Conservation (phyloP, 2,888 invertebrate species). For the Heliconius cydno region DNA sequence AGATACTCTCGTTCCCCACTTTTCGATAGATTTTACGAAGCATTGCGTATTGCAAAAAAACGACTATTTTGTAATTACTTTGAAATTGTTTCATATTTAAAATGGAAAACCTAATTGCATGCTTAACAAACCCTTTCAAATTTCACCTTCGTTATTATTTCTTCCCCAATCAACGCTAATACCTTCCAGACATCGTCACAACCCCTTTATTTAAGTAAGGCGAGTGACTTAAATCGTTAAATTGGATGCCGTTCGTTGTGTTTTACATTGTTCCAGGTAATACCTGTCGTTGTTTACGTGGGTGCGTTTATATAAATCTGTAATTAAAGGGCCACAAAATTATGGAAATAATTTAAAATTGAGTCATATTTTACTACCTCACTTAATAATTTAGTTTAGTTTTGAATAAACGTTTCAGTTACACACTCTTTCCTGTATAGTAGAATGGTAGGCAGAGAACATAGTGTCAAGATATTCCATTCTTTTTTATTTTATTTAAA, state of each 20-base stretch:
- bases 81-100: neutral
- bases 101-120: neutral
- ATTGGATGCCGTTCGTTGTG: conserved; percentile 31
- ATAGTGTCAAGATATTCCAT: too few species aligned
- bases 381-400: neutral
- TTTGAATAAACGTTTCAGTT: too few species aligned
- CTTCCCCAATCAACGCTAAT: conserved; percentile 43
- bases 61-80: neutral
- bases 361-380: neutral
- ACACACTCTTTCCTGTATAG: too few species aligned
- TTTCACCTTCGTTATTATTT: conserved; percentile 40
- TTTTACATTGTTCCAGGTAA: conserved; percentile 35
- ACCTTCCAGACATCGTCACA: conserved; percentile 39
- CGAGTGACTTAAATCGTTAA: conserved; percentile 39
- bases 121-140: conserved; percentile 16
- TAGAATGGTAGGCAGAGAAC: too few species aligned
- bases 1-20: too few species aligned
- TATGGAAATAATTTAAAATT: neutral
- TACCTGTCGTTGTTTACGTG: conserved; percentile 25
- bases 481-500: too few species aligned
- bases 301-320: conserved; percentile 13
- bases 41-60: too few species aligned
- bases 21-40: too few species aligned
- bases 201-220: conserved; percentile 41
- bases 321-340: neutral